Conservation (phyloP, 2,113 vertebrate genomes). For the Eulemur macaco region DNA sequence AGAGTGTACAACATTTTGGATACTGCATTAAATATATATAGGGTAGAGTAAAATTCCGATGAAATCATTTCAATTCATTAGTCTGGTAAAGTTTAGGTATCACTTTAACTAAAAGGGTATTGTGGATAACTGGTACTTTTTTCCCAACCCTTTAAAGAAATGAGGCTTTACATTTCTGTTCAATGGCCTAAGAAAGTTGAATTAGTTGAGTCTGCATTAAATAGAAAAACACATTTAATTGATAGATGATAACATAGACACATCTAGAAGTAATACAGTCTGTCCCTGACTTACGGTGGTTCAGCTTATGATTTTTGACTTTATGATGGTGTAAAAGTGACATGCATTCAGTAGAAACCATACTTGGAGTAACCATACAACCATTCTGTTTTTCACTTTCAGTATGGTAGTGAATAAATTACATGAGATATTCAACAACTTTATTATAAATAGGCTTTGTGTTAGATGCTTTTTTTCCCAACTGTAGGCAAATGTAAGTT, state of each 20-base stretch:
- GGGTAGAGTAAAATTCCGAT: slow-evolving; percentile 56
- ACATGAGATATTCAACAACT: not conserved
- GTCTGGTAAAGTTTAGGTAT: slow-evolving; percentile 62
- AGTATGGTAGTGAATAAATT: not conserved
- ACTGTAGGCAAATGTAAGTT: not conserved
- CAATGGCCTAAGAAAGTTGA: slow-evolving; percentile 48
- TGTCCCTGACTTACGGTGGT: not conserved
- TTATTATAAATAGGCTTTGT: not conserved
- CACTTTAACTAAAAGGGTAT: slow-evolving; percentile 51
- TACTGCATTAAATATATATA: slow-evolving; percentile 60
- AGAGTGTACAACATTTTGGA: slow-evolving; percentile 46
- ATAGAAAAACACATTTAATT: slow-evolving; percentile 65
- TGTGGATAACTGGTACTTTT: slow-evolving; percentile 30
- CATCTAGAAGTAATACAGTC: not conserved
- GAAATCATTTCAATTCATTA: slow-evolving; percentile 70
- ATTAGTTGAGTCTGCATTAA: slow-evolving; percentile 58
- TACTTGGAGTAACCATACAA: not conserved
- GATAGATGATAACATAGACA: slow-evolving; percentile 40
- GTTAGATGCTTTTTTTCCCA: not conserved
- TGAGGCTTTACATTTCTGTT: slow-evolving; percentile 52
- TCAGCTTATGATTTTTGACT: not conserved
- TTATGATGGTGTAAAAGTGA: not conserved
- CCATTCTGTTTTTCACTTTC: not conserved
- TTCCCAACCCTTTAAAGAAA: slow-evolving; percentile 56
- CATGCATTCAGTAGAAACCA: not conserved